phyloP scores from a whole-genome alignment of 1,140 invertebrate species.

The Eumeta japonica region DNA sequence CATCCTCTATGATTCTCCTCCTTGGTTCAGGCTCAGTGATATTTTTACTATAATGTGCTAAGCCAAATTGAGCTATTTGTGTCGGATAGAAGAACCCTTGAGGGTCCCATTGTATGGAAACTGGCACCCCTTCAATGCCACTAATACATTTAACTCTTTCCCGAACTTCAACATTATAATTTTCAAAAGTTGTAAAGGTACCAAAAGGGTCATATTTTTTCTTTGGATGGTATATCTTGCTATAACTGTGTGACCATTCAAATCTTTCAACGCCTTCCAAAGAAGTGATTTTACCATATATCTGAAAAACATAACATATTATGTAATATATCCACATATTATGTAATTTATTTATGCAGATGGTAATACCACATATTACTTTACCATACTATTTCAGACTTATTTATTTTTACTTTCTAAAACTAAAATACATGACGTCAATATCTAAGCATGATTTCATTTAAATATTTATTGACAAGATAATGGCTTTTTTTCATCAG shows the following conservation, averaged over 20 bases:
- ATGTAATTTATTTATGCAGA: no score
- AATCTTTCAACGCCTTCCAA: slow-evolving; percentile 74
- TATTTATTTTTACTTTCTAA: not conserved
- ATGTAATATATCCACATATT: not conserved
- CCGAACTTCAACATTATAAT: slow-evolving; percentile 93
- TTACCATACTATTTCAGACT: not conserved
- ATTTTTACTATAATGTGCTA: slow-evolving; percentile 97
- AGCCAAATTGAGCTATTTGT: slow-evolving; percentile 96
- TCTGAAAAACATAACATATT: slow-evolving; percentile 41
- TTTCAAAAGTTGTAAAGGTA: slow-evolving; percentile 94
- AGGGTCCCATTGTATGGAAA: slow-evolving; percentile 93
- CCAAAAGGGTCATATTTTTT: slow-evolving; percentile 84
- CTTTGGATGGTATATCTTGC: slow-evolving; percentile 86
- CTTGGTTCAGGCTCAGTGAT: slow-evolving; percentile 76
- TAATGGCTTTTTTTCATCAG: no score
- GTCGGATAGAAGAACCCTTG: slow-evolving; percentile 96
- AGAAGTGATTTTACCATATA: slow-evolving; percentile 73
- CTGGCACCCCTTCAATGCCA: slow-evolving; percentile 86
- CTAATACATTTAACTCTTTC: slow-evolving; percentile 95
- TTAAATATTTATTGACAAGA: no score
- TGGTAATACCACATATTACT: no score
- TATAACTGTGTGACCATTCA: slow-evolving; percentile 93
- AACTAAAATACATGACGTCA: no score
- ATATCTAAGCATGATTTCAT: no score
- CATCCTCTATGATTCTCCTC: slow-evolving; percentile 72